Evolutionary conservation across 2,113 vertebrate species (phyloP).

Genomic region (Hypanus sabinus): DNA sequence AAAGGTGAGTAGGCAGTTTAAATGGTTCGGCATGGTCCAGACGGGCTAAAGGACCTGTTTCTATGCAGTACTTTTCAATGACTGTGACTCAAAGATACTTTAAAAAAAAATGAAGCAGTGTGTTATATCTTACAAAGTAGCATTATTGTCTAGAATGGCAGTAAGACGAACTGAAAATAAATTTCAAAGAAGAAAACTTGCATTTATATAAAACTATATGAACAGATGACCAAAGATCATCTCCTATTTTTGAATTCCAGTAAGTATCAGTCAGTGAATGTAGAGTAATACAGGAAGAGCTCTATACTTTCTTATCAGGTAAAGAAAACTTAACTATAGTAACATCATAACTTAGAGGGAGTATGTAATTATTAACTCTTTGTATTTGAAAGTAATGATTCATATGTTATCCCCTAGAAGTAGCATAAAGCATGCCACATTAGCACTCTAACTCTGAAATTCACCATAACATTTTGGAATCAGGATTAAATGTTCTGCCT

Average conservation of each 20-base stretch:
- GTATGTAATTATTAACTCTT: neutral
- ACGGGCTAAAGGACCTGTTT: no score
- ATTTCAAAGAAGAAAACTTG: neutral
- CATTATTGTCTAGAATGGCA: neutral
- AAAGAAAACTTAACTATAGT: neutral
- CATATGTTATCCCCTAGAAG: neutral
- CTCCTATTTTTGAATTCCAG: no score
- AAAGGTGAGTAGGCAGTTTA: conserved; percentile 48
- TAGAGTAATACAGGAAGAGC: neutral
- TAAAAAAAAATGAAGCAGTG: neutral
- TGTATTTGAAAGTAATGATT: neutral
- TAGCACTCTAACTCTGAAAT: no score
- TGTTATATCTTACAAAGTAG: neutral
- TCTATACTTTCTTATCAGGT: neutral
- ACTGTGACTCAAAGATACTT: no score
- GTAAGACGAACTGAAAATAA: no score
- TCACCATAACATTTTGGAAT: no score
- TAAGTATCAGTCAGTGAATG: neutral
- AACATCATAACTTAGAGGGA: no score
- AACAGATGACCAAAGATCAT: neutral
- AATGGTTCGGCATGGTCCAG: no score
- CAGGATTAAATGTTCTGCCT: no score
- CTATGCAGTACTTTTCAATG: no score
- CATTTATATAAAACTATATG: neutral
- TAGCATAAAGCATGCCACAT: no score